A percentile compares a stretch with the other conserved stretches of the same genome.
Conservation (phyloP, 2,888 invertebrate genomes). For the Phalangium opilio region DNA sequence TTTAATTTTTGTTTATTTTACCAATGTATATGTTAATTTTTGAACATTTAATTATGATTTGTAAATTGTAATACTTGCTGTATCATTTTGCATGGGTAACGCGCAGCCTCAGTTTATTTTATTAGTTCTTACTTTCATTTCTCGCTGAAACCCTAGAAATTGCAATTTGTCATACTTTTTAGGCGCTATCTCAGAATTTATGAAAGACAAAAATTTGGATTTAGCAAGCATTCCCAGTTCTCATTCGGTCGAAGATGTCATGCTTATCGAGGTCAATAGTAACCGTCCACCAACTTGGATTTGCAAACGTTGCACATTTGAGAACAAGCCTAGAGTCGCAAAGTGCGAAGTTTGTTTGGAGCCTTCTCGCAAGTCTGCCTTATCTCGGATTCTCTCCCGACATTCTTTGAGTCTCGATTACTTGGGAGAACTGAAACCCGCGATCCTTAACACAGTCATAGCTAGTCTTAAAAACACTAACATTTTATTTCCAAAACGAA, state of each 20-base stretch:
- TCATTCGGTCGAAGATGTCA: conserved; percentile 18
- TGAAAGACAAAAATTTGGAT: too few relatives aligned
- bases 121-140: too few relatives aligned
- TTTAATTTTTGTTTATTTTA: too few relatives aligned
- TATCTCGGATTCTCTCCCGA: conserved; percentile 32
- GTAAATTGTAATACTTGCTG: too few relatives aligned
- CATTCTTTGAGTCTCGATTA: conserved; percentile 23
- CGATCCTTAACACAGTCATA: conserved; percentile 8
- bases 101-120: too few relatives aligned
- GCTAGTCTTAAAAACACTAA: conserved; percentile 8
- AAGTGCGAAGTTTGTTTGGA: conserved; percentile 61
- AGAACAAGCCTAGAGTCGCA: conserved; percentile 48
- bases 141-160: too few relatives aligned
- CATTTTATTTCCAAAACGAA: conserved; percentile 12
- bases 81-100: too few relatives aligned
- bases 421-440: conserved; percentile 13
- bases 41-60: too few relatives aligned
- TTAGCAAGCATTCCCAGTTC: neutral
- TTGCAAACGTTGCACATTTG: conserved; percentile 56
- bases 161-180: too few relatives aligned
- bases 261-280: conserved; percentile 11
- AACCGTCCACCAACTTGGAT: conserved; percentile 43
- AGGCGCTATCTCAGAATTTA: too few relatives aligned
- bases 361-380: conserved; percentile 36
- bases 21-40: too few relatives aligned